These are phyloP conservation scores for Emydura subglobosa DNA, from an alignment of 2,113 vertebrate species.

Conservation along the genomic window DNA sequence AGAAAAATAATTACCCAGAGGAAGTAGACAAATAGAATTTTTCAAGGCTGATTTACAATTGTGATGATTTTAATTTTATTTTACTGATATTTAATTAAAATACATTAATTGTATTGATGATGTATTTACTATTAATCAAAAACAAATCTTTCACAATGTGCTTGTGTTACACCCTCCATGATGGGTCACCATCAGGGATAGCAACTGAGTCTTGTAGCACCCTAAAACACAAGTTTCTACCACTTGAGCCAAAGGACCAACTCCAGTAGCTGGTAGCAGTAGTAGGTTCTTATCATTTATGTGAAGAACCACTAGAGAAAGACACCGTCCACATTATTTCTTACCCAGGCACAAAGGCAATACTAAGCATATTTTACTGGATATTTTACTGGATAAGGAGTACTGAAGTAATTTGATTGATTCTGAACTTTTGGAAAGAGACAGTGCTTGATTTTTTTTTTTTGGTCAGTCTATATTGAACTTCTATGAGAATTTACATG, in stretches of 20 bases:
- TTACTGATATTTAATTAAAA: neutral
- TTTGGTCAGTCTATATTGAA: neutral
- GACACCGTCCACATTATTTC: neutral
- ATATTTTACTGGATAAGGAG: neutral
- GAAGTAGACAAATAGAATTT: neutral
- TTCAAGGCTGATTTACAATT: neutral
- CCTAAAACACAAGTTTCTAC: neutral
- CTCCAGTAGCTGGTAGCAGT: neutral
- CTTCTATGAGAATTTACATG: neutral
- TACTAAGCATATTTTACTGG: neutral
- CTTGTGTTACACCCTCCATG: neutral
- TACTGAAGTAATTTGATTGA: neutral
- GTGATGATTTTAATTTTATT: neutral
- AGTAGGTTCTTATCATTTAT: neutral
- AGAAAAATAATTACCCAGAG: conserved; percentile 4
- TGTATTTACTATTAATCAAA: neutral
- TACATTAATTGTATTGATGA: neutral
- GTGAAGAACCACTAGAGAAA: neutral
- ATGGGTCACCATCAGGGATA: neutral
- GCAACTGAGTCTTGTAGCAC: neutral
- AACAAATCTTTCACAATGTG: neutral
- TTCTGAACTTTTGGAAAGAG: neutral
- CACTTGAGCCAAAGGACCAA: neutral
- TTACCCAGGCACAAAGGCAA: neutral
- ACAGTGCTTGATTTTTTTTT: neutral